Base-by-base conservation (phyloP, 2,797 vertebrate genomes). In the Benthosema pterotum region DNA sequence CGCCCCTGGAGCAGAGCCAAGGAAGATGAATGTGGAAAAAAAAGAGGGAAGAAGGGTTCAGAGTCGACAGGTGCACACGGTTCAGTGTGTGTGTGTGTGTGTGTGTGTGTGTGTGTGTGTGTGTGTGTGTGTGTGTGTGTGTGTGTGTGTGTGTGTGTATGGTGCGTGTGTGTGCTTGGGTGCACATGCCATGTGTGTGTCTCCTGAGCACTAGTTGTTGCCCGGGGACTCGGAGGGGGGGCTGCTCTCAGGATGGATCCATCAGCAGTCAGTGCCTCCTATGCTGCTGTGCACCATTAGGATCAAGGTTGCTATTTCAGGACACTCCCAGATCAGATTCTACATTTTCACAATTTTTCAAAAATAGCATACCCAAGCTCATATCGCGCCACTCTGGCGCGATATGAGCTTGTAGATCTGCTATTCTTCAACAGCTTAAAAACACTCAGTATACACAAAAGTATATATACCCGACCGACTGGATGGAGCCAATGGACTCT, bases 301-400 rank as follows among this genome's bases (percentile, higher is more conserved):
- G 87, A 90, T 89, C 88, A 90, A 87, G 82, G 77, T 77, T 87
- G 83, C 87, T 90, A 86, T 89, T 90, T 89, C 74, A 74, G 82
- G 83, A 85, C 57, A 74, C 75, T 88, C 3, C 2, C n/a, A n/a
- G n/a, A n/a, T n/a, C n/a, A n/a, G n/a, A n/a, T n/a, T n/a, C n/a
- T n/a, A n/a, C n/a, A n/a, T n/a, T n/a, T n/a, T n/a, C n/a, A n/a
- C n/a, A n/a, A n/a, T n/a, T n/a, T n/a, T n/a, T n/a, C n/a, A n/a
- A n/a, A n/a, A n/a, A n/a, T n/a, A n/a, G n/a, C n/a, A n/a, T n/a
- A n/a, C n/a, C n/a, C n/a, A n/a, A n/a, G n/a, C n/a, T n/a, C n/a
- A n/a, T n/a, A n/a, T n/a, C n/a, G n/a, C n/a, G n/a, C n/a, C n/a
- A n/a, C n/a, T n/a, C n/a, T n/a, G n/a, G n/a, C n/a, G n/a, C n/a